phyloP scores from a whole-genome alignment of 2,888 invertebrate species.

The Leptothorax acervorum region DNA sequence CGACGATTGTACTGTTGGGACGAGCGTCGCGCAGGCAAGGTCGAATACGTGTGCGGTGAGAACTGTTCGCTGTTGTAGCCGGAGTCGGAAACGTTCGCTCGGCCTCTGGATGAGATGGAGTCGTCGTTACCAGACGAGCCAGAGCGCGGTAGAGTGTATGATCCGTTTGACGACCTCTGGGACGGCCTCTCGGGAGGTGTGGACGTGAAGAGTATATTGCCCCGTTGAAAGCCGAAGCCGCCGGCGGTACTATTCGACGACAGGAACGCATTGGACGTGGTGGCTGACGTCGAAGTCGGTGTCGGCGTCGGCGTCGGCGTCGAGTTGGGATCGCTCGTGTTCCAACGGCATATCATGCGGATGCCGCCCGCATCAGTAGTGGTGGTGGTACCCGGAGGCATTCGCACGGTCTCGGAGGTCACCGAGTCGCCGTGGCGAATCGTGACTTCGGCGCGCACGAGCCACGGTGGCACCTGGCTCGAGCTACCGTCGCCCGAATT shows the following conservation, averaged over 20 bases:
- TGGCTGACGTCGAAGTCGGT: not conserved
- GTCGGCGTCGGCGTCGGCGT: slow-evolving; percentile 54
- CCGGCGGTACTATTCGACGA: slow-evolving; percentile 53
- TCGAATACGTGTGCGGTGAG: slow-evolving; percentile 84
- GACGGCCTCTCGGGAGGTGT: slow-evolving; percentile 85
- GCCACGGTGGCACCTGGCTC: slow-evolving; percentile 87
- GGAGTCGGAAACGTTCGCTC: slow-evolving; percentile 83
- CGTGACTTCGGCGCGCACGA: slow-evolving; percentile 90
- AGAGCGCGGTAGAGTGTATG: slow-evolving; percentile 79
- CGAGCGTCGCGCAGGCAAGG: slow-evolving; percentile 78
- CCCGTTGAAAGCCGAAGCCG: slow-evolving; percentile 86
- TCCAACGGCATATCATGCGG: slow-evolving; percentile 87
- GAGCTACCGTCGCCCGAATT: slow-evolving; percentile 57
- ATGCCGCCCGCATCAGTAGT: slow-evolving; percentile 86
- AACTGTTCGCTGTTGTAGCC: slow-evolving; percentile 87
- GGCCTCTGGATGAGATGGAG: slow-evolving; percentile 64
- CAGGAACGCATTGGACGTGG: slow-evolving; percentile 29
- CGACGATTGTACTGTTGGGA: slow-evolving; percentile 86
- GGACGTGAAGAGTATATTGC: slow-evolving; percentile 87
- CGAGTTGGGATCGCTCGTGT: slow-evolving; percentile 73
- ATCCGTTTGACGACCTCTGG: slow-evolving; percentile 71
- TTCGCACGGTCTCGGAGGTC: slow-evolving; percentile 76
- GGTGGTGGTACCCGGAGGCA: slow-evolving; percentile 81
- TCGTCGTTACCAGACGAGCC: slow-evolving; percentile 69
- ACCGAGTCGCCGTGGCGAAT: slow-evolving; percentile 87